Percentiles rank a stretch among this genome's conserved stretches.
phyloP scores from a whole-genome alignment of 2,888 invertebrate species.

The Xestia ashworthii region DNA sequence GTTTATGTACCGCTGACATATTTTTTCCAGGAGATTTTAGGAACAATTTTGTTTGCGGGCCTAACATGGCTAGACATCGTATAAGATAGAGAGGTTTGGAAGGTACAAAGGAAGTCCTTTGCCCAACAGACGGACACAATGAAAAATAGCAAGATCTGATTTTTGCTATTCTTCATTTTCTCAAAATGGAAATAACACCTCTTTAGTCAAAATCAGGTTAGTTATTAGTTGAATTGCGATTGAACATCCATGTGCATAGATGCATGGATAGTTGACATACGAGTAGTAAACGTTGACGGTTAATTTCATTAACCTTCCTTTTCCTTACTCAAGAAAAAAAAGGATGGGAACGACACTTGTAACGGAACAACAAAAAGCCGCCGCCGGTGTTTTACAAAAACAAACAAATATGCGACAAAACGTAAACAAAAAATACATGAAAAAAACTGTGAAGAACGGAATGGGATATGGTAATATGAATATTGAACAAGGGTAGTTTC shows the following conservation, averaged over 20 bases:
- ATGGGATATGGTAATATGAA: slow-evolving; percentile 38
- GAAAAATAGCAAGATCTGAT: not conserved
- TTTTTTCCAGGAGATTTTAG: not conserved
- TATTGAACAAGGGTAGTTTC: slow-evolving; percentile 1
- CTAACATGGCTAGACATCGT: not conserved
- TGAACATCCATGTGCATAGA: not conserved
- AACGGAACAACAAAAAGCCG: slow-evolving; percentile 52
- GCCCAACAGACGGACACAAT: not conserved
- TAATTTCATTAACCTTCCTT: slow-evolving; percentile 31
- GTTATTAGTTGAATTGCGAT: not conserved
- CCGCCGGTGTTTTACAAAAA: slow-evolving; percentile 42
- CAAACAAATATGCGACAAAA: slow-evolving; percentile 56
- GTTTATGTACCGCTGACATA: not conserved
- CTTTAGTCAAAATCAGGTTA: not conserved
- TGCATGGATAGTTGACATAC: not conserved
- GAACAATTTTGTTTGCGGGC: not conserved
- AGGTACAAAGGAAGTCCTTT: not conserved
- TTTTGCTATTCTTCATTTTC: not conserved
- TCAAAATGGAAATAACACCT: not conserved
- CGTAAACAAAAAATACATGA: slow-evolving; percentile 30
- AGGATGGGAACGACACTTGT: slow-evolving; percentile 57
- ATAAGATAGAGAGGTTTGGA: not conserved
- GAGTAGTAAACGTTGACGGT: not conserved
- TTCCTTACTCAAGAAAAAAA: slow-evolving; percentile 36
- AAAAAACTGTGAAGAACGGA: slow-evolving; percentile 30